phyloP scores from a whole-genome alignment of 2,888 invertebrate genomes.

The Leptopterna dolabrata region DNA sequence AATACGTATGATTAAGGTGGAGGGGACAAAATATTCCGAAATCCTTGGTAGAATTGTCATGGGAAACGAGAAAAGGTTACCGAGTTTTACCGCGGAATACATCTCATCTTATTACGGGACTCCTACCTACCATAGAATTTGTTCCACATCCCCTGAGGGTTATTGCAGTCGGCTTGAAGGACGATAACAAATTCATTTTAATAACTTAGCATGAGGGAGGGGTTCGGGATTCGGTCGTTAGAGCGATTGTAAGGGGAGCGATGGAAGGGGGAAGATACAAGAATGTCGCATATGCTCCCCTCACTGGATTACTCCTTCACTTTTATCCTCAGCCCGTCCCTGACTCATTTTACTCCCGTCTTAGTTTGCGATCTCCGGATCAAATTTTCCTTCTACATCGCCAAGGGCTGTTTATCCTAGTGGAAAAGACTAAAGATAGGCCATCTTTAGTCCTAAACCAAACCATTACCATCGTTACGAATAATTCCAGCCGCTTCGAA shows the following conservation, averaged over 20 bases:
- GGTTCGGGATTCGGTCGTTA: not conserved
- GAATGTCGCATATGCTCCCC: not conserved
- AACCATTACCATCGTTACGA: too few relatives aligned
- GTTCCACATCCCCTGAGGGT: not conserved
- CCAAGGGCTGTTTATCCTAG: not conserved
- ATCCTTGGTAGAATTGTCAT: not conserved
- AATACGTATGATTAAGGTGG: not conserved
- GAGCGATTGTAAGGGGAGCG: not conserved
- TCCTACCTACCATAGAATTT: constrained; percentile 1
- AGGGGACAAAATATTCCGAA: not conserved
- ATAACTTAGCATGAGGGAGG: not conserved
- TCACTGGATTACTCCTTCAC: not conserved
- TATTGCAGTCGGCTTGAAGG: not conserved
- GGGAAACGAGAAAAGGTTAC: not conserved
- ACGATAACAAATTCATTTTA: constrained; percentile 11
- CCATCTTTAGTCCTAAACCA: too few relatives aligned
- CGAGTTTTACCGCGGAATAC: not conserved
- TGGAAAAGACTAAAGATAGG: not conserved
- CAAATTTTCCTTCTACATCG: not conserved
- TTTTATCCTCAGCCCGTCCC: not conserved
- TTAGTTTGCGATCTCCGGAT: not conserved
- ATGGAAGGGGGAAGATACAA: not conserved
- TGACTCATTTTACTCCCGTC: not conserved
- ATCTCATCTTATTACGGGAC: not conserved
- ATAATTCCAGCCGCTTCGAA: too few relatives aligned